These are phyloP conservation scores for Synchiropus splendidus DNA, from an alignment of 2,113 vertebrate genomes.

Conservation along the genomic window DNA sequence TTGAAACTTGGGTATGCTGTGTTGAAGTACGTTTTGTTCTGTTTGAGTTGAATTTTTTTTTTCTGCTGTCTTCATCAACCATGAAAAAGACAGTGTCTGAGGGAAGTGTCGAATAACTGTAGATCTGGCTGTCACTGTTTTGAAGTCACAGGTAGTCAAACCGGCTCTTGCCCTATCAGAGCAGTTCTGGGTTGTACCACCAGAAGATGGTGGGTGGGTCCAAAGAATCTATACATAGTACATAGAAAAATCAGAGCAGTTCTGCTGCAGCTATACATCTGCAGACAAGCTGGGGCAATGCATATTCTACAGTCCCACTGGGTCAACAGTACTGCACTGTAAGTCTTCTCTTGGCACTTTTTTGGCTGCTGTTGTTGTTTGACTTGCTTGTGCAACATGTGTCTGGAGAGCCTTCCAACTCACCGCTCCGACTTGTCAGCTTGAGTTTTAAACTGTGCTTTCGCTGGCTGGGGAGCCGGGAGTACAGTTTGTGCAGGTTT, in stretches of 20 bases:
- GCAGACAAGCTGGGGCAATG: conserved; percentile 35
- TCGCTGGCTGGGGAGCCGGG: background rate
- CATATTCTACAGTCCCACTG: conserved; percentile 58
- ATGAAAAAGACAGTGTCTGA: conserved; percentile 3
- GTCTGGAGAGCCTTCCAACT: conserved; percentile 1
- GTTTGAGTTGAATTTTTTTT: background rate
- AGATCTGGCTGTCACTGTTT: conserved; percentile 1
- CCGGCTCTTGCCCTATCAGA: conserved; percentile 18
- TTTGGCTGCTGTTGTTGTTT: background rate
- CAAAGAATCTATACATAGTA: conserved; percentile 40
- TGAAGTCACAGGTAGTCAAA: conserved; percentile 18
- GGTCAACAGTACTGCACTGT: conserved; percentile 46
- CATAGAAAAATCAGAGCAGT: conserved; percentile 18
- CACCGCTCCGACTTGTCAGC: too few relatives aligned
- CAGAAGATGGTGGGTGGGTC: conserved; percentile 18
- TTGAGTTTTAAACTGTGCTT: background rate
- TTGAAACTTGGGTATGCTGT: too few relatives aligned
- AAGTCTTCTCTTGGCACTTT: conserved; percentile 10
- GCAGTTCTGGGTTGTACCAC: conserved; percentile 8
- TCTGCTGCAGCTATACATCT: conserved; percentile 11
- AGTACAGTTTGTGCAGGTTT: conserved; percentile 10
- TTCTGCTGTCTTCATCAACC: too few relatives aligned
- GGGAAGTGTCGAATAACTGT: conserved; percentile 2
- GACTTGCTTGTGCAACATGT: background rate
- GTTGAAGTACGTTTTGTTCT: too few relatives aligned